Base-by-base conservation (phyloP, 1,140 invertebrate genomes). In the Aplysia californica region DNA sequence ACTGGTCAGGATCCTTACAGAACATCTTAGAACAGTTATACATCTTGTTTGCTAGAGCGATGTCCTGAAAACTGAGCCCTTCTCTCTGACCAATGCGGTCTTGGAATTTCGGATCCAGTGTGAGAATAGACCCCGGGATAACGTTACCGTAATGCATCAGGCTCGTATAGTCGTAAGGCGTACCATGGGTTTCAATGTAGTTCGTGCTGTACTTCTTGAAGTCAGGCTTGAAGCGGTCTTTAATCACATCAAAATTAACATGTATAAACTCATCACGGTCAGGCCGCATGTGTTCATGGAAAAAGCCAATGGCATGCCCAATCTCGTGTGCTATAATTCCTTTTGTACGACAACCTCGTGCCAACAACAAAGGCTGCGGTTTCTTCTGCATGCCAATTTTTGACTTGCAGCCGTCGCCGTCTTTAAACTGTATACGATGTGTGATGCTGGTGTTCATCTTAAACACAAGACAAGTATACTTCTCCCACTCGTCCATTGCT, bases 181-280 rank as follows among this genome's bases (percentile, higher is more conserved):
- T 89, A 26, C 85, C 86, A 18, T 91, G 83, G 74, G 87, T 86
- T 72, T 91, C 89, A 26, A 90, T 86, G 4, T 84, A 74, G 23
- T 84, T 82, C 69, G 83, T 83, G 4, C 78, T 79, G 59, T 87
- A 90, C 56, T 90, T 92, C 21, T 88, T 71, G 80, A 92, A 92
- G 75, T 92, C 92, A 26, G 86, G 82, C 20, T 87, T 83, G 82
- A 87, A 85, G 29, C 81, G 82, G 2, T 73, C 59, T 23, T 91
- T 85, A 23, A 95, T 94, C 80, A 94, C 94, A 2, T 92, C 85
- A 90, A 91, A 93, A 56, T 92, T 85, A 41, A 95, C 92, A 1
- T 81, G 87, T 10, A 95, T 91, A 82, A 91, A 94, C 0, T 92
- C 85, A 80, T 94, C 94, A 50, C 94, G 87, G 86, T 94, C 92